Evolutionary conservation across 2,113 vertebrate species (phyloP), one percentile per base, ranked within the genome.

Genomic region (Atractosteus spatula): DNA sequence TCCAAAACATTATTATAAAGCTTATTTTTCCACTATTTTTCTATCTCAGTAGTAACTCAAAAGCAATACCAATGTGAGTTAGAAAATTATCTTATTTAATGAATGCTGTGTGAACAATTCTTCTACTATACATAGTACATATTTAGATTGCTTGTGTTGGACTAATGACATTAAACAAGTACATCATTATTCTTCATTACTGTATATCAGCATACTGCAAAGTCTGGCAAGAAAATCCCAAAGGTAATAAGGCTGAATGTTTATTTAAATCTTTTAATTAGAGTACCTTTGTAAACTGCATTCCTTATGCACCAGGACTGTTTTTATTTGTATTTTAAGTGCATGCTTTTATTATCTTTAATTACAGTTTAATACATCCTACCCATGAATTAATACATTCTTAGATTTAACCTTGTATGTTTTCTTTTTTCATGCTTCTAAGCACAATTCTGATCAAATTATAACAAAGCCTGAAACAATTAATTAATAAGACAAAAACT

Each of bases 251-350:
- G 68, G 57, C 73, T 75, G 74, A 63, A 75, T 66, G 72, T 78
- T 81, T 79, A 79, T 78, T 75, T 79, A 74, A 79, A 80, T 74
- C 59, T 68, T 71, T 76, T 72, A 83, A 81, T 78, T 79, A 72
- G 71, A 68, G 29, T 66, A 71, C 68, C 72, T 51, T 51, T 51
- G 47, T 51, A 51, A 51, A 51, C 47, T 51, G 47, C 5, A 10
- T 51, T 7, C 47, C 10, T 51, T 51, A 51, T 51, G 47, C 47
- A 51, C 10, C 5, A 7, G 47, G 5, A 51, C 47, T 51, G 47
- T 10, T 51, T 51, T 51, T 51, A 51, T 51, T 51, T 51, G 10
- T 51, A 51, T 51, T 51, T 51, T 51, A 41, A 41, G 45, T 41
- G 70, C 59, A 47, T 47, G 59, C 16, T 41, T n/a, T 16, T 42